These are phyloP conservation scores for Drosophila trapezifrons DNA, from an alignment of 1,140 invertebrate genomes.

Conservation along the genomic window DNA sequence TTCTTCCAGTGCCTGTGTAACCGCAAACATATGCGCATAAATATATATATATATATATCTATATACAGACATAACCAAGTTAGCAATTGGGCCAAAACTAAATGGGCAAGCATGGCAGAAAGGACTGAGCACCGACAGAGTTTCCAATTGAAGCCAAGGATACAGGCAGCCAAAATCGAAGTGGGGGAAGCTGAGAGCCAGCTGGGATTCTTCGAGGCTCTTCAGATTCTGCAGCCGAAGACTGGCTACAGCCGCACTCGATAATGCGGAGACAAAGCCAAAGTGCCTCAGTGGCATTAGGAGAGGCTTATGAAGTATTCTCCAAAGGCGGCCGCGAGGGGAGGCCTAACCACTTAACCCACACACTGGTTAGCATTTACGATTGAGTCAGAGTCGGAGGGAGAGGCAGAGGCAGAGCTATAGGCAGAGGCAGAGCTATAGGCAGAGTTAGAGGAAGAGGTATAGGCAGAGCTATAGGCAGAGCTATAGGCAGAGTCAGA, in stretches of 20 bases:
- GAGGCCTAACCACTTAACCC: not conserved
- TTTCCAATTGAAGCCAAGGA: constrained; percentile 2
- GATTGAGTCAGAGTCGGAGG: constrained; percentile 38
- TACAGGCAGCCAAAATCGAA: not conserved
- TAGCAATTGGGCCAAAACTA: constrained; percentile 45
- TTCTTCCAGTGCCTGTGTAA: constrained; percentile 18
- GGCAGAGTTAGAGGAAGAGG: constrained; percentile 14
- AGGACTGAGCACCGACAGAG: not conserved
- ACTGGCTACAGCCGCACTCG: constrained; percentile 10
- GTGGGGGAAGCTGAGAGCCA: not conserved
- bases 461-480: too few relatives aligned
- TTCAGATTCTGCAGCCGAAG: not conserved
- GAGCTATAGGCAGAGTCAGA: too few relatives aligned
- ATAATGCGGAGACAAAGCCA: constrained; percentile 13
- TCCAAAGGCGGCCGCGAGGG: not conserved
- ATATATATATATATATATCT: constrained; percentile 12
- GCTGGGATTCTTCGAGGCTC: not conserved
- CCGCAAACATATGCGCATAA: constrained; percentile 43
- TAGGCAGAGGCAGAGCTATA: too few relatives aligned
- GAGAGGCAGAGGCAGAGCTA: too few relatives aligned
- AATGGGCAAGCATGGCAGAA: constrained; percentile 19
- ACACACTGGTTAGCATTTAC: too few relatives aligned
- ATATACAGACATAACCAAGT: constrained; percentile 19
- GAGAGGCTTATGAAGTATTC: constrained; percentile 10
- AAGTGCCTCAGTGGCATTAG: constrained; percentile 31